Conservation (phyloP, 2,113 vertebrate genomes). For the Ellobius talpinus region DNA sequence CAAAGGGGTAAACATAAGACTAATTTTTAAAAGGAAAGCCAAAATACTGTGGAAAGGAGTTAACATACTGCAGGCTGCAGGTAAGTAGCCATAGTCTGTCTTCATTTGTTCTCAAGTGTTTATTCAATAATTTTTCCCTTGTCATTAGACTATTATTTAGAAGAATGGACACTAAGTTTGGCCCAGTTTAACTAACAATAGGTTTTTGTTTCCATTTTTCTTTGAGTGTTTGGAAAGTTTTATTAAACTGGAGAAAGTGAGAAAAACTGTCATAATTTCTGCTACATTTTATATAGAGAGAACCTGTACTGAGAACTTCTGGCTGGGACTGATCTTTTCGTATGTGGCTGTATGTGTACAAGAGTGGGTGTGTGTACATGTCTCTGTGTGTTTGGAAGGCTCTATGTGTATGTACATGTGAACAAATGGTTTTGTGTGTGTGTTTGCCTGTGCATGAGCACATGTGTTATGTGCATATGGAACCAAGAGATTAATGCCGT, state of each 20-base stretch:
- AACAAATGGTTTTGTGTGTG: background rate
- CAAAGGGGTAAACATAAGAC: constrained; percentile 56
- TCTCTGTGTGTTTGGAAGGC: background rate
- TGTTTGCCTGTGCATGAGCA: background rate
- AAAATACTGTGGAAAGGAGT: constrained; percentile 29
- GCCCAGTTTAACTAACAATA: constrained; percentile 10
- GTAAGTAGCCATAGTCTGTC: background rate
- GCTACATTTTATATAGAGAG: constrained; percentile 21
- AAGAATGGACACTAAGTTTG: background rate
- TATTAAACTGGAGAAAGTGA: background rate
- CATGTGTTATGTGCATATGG: background rate
- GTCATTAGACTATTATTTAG: background rate
- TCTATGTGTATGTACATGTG: too few species aligned
- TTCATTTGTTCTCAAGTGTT: constrained; percentile 33
- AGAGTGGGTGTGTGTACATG: background rate
- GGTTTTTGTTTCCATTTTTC: background rate
- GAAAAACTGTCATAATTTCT: constrained; percentile 10
- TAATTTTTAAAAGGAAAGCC: constrained; percentile 66
- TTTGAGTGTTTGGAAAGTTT: constrained; percentile 36
- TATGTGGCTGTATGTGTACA: background rate
- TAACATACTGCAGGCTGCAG: background rate
- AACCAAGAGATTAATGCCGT: background rate
- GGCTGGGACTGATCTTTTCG: background rate
- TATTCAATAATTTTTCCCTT: background rate
- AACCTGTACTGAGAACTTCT: constrained; percentile 17